Evolutionary conservation across 2,888 invertebrate species (phyloP).

Genomic region (Idaea biselata): DNA sequence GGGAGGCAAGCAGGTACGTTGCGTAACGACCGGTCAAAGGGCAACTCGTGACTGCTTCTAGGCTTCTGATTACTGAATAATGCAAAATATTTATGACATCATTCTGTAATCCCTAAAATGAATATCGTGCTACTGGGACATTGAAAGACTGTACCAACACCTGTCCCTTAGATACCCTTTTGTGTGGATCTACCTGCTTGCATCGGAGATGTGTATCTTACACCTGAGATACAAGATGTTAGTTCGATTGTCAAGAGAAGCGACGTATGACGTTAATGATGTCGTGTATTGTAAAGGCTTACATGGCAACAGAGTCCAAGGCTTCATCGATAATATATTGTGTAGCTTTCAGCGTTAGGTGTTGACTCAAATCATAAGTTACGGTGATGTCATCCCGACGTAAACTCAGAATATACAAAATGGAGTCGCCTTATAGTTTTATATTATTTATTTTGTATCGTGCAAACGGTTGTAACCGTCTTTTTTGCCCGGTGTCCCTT

Average conservation of each 20-base stretch:
- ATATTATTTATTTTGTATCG: constrained; percentile 72
- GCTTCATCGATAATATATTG: constrained; percentile 51
- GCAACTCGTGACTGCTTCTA: constrained; percentile 28
- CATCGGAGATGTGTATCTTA: not conserved
- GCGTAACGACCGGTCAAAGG: constrained; percentile 34
- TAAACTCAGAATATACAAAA: constrained; percentile 55
- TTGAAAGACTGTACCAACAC: not conserved
- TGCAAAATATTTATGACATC: not conserved
- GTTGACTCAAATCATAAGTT: constrained; percentile 72
- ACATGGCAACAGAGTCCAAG: constrained; percentile 51
- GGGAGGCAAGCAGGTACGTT: constrained; percentile 77
- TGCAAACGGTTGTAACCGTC: constrained; percentile 71
- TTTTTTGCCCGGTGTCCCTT: constrained; percentile 57
- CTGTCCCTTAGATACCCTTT: not conserved
- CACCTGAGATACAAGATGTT: not conserved
- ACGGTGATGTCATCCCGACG: constrained; percentile 71
- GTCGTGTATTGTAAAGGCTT: constrained; percentile 6
- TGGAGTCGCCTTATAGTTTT: constrained; percentile 60
- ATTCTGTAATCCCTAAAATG: not conserved
- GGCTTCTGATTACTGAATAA: not conserved
- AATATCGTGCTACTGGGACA: not conserved
- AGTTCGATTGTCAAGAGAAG: not conserved
- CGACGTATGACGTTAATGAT: not conserved
- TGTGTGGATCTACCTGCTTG: not conserved
- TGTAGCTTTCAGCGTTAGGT: constrained; percentile 43